Evolutionary conservation across 2,888 invertebrate genomes (phyloP), one percentile per base, ranked within the genome.

Genomic region (Tridacna crocea): DNA sequence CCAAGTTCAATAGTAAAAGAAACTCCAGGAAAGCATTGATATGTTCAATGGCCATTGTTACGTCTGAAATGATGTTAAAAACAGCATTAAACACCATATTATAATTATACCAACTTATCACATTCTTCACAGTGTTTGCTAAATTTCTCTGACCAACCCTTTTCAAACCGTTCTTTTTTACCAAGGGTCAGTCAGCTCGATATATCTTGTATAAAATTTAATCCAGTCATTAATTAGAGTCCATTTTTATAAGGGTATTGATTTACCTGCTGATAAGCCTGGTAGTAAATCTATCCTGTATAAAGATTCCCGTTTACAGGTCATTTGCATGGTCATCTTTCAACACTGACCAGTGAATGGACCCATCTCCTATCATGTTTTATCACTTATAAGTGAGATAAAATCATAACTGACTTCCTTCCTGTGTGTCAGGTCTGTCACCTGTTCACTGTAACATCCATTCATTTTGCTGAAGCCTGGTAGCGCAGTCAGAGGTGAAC

Each of bases 301-400:
- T 61, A 22, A 55, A 46, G 51, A 70, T 51, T 70, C 70, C 22
- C 26, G 24, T 46, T 70, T 51, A 70, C 70, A 51, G 70, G 15
- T 51, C 70, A 70, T 70, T 70, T 70, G 47, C 70, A 70, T 70
- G 70, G 70, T 46, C 46, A 70, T 70, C 51, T 47, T 47, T 70
- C 70, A 70, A 70, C 48, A 70, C 26, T 70, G 48, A 24, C 48
- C 70, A 48, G 4, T 22, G 51, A 24, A 13, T 70, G 70, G 70
- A 70, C 51, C n/a, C 17, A 17, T 47, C 70, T 24, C 46, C 19
- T 70, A 70, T 70, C 70, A 22, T 48, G 24, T 17, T 36, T 24
- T 68, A 68, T 70, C 70, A 51, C 27, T 70, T 51, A 51, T 68
- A 68, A 17, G 12, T 48, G 26, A 70, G 70, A 70, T 70, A 70